Conservation (phyloP, 2,797 vertebrate genomes). For the Ctenosaura bakeri region DNA sequence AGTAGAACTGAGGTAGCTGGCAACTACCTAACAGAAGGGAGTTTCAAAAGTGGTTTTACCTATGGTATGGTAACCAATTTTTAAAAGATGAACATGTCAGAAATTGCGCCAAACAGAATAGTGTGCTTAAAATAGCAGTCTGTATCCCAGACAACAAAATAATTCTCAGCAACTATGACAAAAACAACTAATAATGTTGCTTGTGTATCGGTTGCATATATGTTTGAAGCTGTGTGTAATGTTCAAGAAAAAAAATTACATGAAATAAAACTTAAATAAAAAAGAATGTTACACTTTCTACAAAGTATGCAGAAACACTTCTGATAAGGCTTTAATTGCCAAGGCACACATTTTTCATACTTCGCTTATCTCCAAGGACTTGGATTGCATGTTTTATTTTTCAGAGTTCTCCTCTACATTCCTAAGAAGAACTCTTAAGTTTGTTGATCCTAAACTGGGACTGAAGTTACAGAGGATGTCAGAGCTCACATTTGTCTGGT, state of each 20-base stretch:
- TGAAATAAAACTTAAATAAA: neutral
- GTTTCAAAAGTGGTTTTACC: neutral
- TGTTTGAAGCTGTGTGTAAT: slow-evolving; percentile 12
- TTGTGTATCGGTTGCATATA: neutral
- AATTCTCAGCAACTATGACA: neutral
- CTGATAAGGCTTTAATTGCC: slow-evolving; percentile 16
- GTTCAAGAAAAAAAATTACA: neutral
- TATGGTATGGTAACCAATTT: neutral
- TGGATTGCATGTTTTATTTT: slow-evolving; percentile 25
- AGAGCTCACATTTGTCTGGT: neutral
- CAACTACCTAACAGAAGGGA: neutral
- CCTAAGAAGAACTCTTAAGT: slow-evolving; percentile 13
- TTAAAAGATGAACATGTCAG: neutral
- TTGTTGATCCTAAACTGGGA: slow-evolving; percentile 24
- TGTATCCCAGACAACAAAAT: neutral
- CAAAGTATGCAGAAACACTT: neutral
- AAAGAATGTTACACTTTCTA: slow-evolving; percentile 11
- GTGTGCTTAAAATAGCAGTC: neutral
- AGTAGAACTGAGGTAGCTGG: neutral
- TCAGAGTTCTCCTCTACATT: slow-evolving; percentile 20
- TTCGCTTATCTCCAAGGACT: slow-evolving; percentile 15
- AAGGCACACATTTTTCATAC: slow-evolving; percentile 10
- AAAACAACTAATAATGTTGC: neutral
- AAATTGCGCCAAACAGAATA: neutral
- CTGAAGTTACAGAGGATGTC: slow-evolving; percentile 15